Evolutionary conservation across 2,113 vertebrate species (phyloP), one percentile per base, ranked within the genome.

Genomic region (Colinus virginianus): DNA sequence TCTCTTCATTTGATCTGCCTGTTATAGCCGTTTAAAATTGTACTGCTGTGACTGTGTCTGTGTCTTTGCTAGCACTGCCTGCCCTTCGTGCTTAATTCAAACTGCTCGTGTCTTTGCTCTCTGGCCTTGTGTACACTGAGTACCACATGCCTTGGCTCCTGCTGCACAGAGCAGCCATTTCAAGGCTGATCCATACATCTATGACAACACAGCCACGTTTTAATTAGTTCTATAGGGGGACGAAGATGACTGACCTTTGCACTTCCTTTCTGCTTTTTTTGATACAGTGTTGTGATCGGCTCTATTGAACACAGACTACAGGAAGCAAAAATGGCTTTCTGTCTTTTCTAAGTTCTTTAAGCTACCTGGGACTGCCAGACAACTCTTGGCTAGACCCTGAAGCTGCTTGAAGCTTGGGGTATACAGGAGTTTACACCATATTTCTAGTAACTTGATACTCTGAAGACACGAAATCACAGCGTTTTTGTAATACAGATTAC

Each of bases 11-110:
- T 81, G 3, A 5, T 21, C 64, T 55, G 42, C 0, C 0, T 0
- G 0, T 12, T 25, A 7, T 0, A 0, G 56, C 8, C 40, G 3
- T 81, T 67, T n/a, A 66, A 56, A 81, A 68, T 4, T 2, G 15
- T 5, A 6, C 38, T 8, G 25, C 28, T 40, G 13, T 38, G 88
- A 63, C 26, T 11, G 5, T 23, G 23, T 19, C 59, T 21, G 13
- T 4, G 0, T 16, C n/a, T 63, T 43, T 13, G 6, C 78, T 51
- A 32, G 53, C 38, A 14, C 30, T n/a, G 51, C 51, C 46, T 32
- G 15, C 59, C 38, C 56, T 80, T 85, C 0, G 0, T 20, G 19
- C 53, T 51, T 53, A 34, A 2, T 20, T 64, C 66, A 78, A 2
- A 23, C 19, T 56, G 36, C 56, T 63, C 32, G 5, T 11, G 18